Conservation (phyloP, 35 echinoderm and acorn worm species). For the Apostichopus japonicus region DNA sequence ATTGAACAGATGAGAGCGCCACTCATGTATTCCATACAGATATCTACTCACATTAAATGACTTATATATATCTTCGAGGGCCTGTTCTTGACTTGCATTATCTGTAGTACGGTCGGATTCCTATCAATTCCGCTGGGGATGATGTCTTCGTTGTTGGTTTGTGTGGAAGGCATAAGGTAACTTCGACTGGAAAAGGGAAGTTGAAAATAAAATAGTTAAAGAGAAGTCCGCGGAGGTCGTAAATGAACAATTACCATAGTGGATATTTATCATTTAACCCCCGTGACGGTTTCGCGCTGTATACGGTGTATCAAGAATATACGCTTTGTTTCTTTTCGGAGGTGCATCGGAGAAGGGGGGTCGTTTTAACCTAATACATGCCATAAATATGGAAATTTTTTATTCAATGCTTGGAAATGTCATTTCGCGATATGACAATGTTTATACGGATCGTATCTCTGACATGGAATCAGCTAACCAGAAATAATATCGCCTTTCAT, state of each 20-base stretch:
- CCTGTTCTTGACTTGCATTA: not conserved
- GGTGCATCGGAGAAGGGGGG: too few species aligned
- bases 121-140: not conserved
- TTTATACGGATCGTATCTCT: not conserved
- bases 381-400: not conserved
- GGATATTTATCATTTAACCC: not conserved
- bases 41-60: not conserved
- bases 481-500: not conserved
- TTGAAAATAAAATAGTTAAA: not conserved
- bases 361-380: not conserved
- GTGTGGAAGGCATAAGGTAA: not conserved
- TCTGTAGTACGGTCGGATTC: not conserved
- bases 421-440: not conserved
- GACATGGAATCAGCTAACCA: not conserved
- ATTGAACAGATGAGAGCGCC: not conserved
- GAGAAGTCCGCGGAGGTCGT: not conserved
- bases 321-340: too few species aligned
- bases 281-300: too few species aligned
- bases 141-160: not conserved
- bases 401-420: not conserved
- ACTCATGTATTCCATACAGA: not conserved
- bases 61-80: not conserved
- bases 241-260: not conserved
- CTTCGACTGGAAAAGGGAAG: not conserved
- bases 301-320: too few species aligned